phyloP scores from a whole-genome alignment of 2,888 invertebrate species.

The Melinopterus prodromus region DNA sequence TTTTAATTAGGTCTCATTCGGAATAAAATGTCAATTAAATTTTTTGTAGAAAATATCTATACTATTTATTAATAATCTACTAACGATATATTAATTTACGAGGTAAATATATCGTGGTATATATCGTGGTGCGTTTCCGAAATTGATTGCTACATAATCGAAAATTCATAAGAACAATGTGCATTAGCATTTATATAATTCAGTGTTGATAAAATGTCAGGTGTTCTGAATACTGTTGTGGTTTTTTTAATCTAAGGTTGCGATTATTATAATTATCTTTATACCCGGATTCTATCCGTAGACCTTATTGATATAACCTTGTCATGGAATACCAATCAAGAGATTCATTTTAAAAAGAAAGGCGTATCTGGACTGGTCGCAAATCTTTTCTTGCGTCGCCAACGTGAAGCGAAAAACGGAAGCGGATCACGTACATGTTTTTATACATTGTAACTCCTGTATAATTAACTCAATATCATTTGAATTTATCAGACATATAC shows the following conservation, averaged over 20 bases:
- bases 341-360: background rate
- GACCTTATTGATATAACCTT: constrained; percentile 4
- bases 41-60: no score
- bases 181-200: background rate
- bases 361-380: background rate
- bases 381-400: background rate
- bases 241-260: constrained; percentile 1
- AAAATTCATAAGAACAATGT: background rate
- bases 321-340: background rate
- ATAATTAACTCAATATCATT: no score
- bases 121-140: no score
- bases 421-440: no score
- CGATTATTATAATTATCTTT: background rate
- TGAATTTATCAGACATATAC: no score
- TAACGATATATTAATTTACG: no score
- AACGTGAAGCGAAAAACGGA: no score
- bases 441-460: no score
- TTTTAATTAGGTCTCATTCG: no score
- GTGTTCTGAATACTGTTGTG: background rate
- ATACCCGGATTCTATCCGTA: background rate
- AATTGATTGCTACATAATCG: background rate
- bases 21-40: no score
- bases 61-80: no score
- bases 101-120: no score
- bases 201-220: background rate